A percentile compares a stretch with the other conserved stretches of the same genome.
phyloP scores from a whole-genome alignment of 2,888 invertebrate species.

The Acanthosepion pharaonis region DNA sequence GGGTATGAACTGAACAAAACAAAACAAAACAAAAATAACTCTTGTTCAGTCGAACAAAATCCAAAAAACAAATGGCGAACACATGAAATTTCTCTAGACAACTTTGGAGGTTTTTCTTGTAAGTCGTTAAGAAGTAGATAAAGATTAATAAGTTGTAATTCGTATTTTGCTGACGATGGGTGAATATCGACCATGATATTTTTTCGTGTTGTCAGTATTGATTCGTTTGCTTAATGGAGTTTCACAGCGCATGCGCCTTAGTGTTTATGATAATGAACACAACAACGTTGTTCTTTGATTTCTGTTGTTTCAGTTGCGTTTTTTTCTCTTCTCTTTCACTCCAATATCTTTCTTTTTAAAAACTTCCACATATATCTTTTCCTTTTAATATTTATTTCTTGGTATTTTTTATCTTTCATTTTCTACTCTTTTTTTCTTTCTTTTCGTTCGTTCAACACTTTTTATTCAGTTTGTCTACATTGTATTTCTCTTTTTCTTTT shows the following conservation, averaged over 20 bases:
- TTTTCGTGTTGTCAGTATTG: neutral
- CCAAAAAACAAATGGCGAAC: neutral
- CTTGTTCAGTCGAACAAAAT: neutral
- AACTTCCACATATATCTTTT: neutral
- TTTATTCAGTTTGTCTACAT: too few relatives aligned
- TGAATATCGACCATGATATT: neutral
- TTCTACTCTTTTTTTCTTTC: neutral
- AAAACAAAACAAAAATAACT: neutral
- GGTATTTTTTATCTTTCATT: neutral
- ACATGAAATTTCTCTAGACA: neutral
- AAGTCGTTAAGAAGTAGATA: neutral
- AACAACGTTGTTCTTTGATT: neutral
- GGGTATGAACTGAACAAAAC: neutral
- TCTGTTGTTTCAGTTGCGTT: neutral
- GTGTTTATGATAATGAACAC: neutral
- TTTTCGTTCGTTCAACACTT: too few relatives aligned
- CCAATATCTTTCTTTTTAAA: neutral
- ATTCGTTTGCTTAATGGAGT: neutral
- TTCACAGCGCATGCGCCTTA: too few relatives aligned
- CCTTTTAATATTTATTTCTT: neutral
- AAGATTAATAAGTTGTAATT: neutral
- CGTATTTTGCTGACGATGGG: neutral
- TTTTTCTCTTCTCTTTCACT: neutral
- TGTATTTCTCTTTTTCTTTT: neutral
- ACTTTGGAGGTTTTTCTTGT: neutral